A percentile compares a stretch with the other conserved stretches of the same genome.
phyloP scores from a whole-genome alignment of 2,797 vertebrate genomes.

The Sorex maritimensis region DNA sequence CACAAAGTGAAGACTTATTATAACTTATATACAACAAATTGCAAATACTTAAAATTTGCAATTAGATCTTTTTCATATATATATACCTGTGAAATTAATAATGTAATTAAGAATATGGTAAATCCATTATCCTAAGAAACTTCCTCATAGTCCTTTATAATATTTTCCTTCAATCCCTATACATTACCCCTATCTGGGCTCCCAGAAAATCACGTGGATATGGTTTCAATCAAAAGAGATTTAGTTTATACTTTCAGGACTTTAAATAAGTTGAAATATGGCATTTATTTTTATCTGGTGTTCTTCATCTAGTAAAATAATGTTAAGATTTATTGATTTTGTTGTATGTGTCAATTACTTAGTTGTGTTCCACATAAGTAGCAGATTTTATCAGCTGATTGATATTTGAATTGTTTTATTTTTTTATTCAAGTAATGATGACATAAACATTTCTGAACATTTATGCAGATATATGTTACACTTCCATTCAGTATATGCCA shows the following conservation, averaged over 20 bases:
- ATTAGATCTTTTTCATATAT: neutral
- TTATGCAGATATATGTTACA: neutral
- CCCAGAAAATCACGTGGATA: neutral
- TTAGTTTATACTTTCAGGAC: neutral
- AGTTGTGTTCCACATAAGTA: too few relatives aligned
- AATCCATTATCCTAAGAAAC: neutral
- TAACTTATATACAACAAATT: neutral
- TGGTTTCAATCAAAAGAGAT: slow-evolving; percentile 5
- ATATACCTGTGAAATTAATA: neutral
- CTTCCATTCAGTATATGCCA: neutral
- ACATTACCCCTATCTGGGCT: neutral
- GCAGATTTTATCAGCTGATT: neutral
- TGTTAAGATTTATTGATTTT: neutral
- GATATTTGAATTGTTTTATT: neutral
- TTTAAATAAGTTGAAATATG: neutral
- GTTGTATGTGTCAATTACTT: neutral
- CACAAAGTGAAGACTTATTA: slow-evolving; percentile 41
- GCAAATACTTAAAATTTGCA: neutral
- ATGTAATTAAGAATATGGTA: neutral
- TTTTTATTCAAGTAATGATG: slow-evolving; percentile 13
- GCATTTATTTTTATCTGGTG: neutral
- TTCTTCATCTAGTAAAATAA: neutral
- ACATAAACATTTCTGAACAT: neutral
- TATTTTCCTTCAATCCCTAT: neutral
- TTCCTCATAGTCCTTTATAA: neutral